A percentile compares a stretch with the other conserved stretches of the same genome.
Conservation (phyloP, 1,140 invertebrate genomes). For the Onthophagus taurus region DNA sequence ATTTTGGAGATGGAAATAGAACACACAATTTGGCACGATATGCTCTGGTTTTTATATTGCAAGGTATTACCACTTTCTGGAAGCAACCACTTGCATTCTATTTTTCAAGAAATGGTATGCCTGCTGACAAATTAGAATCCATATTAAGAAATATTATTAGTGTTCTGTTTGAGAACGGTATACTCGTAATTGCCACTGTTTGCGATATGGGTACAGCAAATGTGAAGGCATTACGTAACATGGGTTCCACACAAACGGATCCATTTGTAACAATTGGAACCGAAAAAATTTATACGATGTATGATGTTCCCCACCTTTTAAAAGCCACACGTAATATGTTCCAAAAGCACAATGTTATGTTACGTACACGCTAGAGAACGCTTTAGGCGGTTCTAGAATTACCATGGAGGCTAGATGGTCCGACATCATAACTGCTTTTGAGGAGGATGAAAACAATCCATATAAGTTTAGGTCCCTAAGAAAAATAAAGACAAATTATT, state of each 20-base stretch:
- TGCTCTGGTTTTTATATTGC: slow-evolving; percentile 15
- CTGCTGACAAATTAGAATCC: slow-evolving; percentile 9
- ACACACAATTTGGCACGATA: background rate
- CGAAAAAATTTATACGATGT: slow-evolving; percentile 15
- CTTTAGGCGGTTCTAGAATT: background rate
- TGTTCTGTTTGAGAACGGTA: background rate
- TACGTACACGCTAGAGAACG: background rate
- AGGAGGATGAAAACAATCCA: too few species aligned
- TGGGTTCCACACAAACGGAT: background rate
- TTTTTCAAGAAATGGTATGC: slow-evolving; percentile 17
- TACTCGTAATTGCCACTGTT: slow-evolving; percentile 10
- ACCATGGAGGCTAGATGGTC: slow-evolving; percentile 16
- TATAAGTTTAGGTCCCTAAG: too few species aligned
- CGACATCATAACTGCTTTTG: background rate
- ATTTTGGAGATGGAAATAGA: slow-evolving; percentile 1
- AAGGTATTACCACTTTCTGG: slow-evolving; percentile 22
- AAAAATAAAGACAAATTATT: too few species aligned
- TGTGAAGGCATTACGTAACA: slow-evolving; percentile 1
- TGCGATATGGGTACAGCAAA: slow-evolving; percentile 13
- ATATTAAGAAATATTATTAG: background rate
- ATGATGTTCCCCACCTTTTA: slow-evolving; percentile 18
- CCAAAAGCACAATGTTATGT: slow-evolving; percentile 14
- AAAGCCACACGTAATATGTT: slow-evolving; percentile 18
- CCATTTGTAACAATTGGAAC: slow-evolving; percentile 4
- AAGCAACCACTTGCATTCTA: slow-evolving; percentile 24